phyloP scores from a whole-genome alignment of 2,888 invertebrate genomes.

The Cremastinae sp. region DNA sequence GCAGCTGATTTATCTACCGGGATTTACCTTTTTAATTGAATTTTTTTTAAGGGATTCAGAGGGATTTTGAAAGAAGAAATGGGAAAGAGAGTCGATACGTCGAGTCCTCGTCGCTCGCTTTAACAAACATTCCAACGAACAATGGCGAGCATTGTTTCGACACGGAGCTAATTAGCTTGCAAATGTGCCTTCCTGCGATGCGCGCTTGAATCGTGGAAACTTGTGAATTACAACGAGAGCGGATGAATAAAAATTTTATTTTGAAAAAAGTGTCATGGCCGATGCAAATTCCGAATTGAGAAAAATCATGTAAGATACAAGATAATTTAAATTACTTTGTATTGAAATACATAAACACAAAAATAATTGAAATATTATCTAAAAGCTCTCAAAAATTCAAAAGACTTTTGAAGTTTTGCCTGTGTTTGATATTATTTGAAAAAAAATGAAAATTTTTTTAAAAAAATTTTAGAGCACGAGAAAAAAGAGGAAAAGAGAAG shows the following conservation, averaged over 20 bases:
- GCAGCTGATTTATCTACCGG: conserved; percentile 11
- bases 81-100: neutral
- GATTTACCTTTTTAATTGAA: no score
- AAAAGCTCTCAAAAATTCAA: no score
- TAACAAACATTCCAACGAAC: conserved; percentile 42
- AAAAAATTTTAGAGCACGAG: no score
- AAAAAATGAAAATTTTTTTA: no score
- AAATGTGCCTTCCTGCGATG: conserved; percentile 1
- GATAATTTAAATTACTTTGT: no score
- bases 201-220: conserved; percentile 6
- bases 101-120: conserved; percentile 19
- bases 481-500: conserved; percentile 25
- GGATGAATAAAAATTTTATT: neutral
- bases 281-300: neutral
- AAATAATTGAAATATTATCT: no score
- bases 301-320: no score
- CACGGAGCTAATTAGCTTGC: conserved; percentile 42
- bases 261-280: conserved; percentile 10
- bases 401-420: no score
- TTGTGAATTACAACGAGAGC: neutral
- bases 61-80: no score
- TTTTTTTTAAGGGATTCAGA: no score
- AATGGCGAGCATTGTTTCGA: conserved; percentile 45
- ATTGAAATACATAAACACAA: no score
- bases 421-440: no score